Conservation (phyloP, 2,797 vertebrate genomes). For the Ibycter americanus region DNA sequence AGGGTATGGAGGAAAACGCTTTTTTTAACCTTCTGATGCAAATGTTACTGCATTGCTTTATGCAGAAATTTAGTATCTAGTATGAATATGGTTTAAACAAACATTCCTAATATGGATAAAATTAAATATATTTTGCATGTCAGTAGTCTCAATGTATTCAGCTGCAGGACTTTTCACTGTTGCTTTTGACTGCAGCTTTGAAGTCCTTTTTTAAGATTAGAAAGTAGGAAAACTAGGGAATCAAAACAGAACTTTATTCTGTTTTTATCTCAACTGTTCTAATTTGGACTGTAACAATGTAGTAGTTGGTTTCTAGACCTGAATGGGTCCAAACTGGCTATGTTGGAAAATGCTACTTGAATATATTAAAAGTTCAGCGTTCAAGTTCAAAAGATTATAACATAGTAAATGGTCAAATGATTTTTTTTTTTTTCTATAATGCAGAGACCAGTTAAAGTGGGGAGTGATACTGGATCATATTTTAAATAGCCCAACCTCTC, state of each 20-base stretch:
- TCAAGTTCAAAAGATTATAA: background rate
- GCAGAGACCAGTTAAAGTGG: background rate
- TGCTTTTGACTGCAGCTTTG: background rate
- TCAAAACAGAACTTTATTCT: background rate
- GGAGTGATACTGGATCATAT: background rate
- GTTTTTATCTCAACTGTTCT: background rate
- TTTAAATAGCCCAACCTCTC: background rate
- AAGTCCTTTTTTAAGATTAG: background rate
- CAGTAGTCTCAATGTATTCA: background rate
- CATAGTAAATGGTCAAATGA: background rate
- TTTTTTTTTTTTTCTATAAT: background rate
- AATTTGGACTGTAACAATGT: background rate
- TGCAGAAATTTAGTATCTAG: background rate
- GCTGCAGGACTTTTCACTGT: background rate
- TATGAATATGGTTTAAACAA: background rate
- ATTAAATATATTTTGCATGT: background rate
- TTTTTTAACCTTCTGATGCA: background rate
- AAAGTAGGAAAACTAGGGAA: background rate
- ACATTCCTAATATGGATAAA: background rate
- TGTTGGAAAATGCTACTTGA: background rate
- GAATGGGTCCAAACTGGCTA: background rate
- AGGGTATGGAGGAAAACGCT: background rate
- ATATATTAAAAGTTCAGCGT: background rate
- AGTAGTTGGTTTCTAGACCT: background rate
- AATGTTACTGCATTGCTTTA: background rate